Conservation (phyloP, 2,797 vertebrate species). For the Sebastolobus altivelis region DNA sequence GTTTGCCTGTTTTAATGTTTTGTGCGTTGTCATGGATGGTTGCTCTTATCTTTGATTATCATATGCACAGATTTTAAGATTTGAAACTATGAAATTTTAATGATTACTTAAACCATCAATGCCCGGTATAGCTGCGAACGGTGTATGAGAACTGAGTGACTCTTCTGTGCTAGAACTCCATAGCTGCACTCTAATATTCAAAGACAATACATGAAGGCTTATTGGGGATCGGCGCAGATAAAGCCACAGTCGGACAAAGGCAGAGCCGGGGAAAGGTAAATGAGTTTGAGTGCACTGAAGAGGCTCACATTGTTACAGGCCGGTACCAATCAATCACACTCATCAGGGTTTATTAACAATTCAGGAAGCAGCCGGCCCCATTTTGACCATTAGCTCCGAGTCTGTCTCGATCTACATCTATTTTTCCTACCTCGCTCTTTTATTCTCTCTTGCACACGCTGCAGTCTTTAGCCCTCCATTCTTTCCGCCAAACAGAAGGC, state of each 20-base stretch:
- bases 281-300: constrained; percentile 64
- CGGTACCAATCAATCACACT: constrained; percentile 72
- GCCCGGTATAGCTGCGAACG: no score
- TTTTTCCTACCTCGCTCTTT: constrained; percentile 20
- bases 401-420: constrained; percentile 40
- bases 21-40: no score
- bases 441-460: background rate
- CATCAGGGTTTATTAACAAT: constrained; percentile 79
- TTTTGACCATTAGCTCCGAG: constrained; percentile 65
- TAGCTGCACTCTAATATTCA: constrained; percentile 59
- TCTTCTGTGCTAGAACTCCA: constrained; percentile 24
- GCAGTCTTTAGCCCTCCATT: background rate
- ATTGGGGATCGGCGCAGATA: constrained; percentile 51
- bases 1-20: no score
- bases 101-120: no score
- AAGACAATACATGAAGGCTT: constrained; percentile 58
- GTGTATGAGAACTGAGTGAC: constrained; percentile 19
- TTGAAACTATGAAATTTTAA: no score
- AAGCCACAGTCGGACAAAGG: constrained; percentile 54
- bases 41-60: no score
- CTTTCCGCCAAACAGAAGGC: constrained; percentile 6
- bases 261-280: constrained; percentile 63
- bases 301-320: constrained; percentile 67
- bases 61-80: no score
- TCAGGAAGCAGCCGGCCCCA: constrained; percentile 66